Percentiles rank a stretch among this genome's conserved stretches.
Conservation (phyloP, 1,140 invertebrate genomes). For the Coptotermes formosanus region DNA sequence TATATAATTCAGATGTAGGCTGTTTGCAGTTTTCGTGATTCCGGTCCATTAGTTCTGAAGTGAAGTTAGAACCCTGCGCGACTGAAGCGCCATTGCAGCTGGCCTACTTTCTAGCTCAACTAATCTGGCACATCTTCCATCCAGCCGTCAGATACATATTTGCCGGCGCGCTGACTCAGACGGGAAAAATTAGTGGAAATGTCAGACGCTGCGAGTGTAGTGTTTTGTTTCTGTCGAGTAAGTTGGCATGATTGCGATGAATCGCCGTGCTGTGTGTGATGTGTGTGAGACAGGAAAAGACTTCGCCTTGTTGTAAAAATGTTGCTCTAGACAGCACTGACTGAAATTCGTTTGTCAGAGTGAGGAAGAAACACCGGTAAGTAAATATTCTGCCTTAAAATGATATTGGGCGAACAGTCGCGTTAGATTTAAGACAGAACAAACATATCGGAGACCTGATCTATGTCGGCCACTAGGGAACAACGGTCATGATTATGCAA, state of each 20-base stretch:
- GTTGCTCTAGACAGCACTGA: too few species aligned
- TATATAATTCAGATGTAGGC: background rate
- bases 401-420: too few species aligned
- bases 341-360: too few species aligned
- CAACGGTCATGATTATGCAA: too few species aligned
- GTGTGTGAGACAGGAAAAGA: too few species aligned
- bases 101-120: background rate
- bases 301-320: too few species aligned
- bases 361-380: too few species aligned
- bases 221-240: background rate
- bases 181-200: background rate
- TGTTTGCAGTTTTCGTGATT: background rate
- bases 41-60: background rate
- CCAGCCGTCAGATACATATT: background rate
- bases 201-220: background rate
- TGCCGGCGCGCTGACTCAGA: constrained; percentile 5
- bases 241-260: background rate
- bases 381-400: too few species aligned
- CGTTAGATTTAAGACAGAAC: too few species aligned
- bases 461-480: too few species aligned
- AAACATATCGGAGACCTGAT: too few species aligned
- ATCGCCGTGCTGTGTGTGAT: background rate
- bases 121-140: background rate
- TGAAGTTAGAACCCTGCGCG: background rate
- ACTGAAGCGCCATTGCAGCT: background rate